These are phyloP conservation scores for Rhinolophus ferrumequinum DNA, from an alignment of 2,113 vertebrate genomes.

Conservation along the genomic window DNA sequence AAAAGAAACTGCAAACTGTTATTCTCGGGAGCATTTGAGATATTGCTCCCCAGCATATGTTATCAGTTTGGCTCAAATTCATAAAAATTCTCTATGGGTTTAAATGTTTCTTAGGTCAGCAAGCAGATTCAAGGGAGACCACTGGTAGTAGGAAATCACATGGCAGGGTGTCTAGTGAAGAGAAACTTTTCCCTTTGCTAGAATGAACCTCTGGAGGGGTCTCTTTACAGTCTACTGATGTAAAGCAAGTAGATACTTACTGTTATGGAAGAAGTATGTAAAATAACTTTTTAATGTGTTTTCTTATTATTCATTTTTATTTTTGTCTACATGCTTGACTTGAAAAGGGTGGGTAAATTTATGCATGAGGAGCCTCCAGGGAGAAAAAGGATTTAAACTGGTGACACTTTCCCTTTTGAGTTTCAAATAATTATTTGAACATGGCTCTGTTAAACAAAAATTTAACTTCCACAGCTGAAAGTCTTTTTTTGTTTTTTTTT, in stretches of 20 bases:
- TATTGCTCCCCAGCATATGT: not conserved
- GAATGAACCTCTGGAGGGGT: not conserved
- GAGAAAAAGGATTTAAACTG: not conserved
- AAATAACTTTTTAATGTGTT: not conserved
- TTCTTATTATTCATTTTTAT: not conserved
- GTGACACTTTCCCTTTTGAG: not conserved
- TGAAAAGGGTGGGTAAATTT: not conserved
- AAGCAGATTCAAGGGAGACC: not conserved
- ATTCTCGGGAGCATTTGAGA: not conserved
- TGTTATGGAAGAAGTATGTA: not conserved
- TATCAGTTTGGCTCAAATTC: not conserved
- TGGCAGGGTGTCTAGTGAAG: not conserved
- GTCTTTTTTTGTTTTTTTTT: not conserved
- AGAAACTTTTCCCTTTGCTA: not conserved
- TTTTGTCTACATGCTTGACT: not conserved
- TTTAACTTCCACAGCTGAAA: not conserved
- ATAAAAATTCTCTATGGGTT: not conserved
- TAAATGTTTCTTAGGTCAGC: not conserved
- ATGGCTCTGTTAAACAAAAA: not conserved
- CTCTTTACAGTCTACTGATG: not conserved
- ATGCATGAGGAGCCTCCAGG: not conserved
- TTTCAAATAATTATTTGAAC: not conserved
- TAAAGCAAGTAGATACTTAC: not conserved
- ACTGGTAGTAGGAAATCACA: not conserved
- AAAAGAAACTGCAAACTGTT: not conserved